phyloP scores from a whole-genome alignment of 1,140 invertebrate genomes.

The Anoplolepis gracilipes region DNA sequence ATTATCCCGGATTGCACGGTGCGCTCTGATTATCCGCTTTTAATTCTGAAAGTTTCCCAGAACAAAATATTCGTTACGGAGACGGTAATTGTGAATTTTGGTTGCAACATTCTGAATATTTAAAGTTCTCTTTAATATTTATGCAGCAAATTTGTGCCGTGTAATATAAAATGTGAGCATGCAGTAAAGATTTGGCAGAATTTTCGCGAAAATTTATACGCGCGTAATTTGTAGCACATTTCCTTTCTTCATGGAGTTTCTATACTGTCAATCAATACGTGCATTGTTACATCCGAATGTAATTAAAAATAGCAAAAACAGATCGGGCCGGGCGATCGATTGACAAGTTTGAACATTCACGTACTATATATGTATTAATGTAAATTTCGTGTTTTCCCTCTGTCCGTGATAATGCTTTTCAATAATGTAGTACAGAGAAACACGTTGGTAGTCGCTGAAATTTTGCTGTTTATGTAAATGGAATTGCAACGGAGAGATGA shows the following conservation, averaged over 20 bases:
- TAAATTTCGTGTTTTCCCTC: constrained; percentile 9
- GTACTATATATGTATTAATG: background rate
- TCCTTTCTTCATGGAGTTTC: background rate
- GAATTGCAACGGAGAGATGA: constrained; percentile 52
- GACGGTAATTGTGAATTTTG: constrained; percentile 12
- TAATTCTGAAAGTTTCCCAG: constrained; percentile 4
- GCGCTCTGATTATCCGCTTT: constrained; percentile 33
- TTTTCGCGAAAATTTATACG: constrained; percentile 15
- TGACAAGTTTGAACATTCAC: constrained; percentile 9
- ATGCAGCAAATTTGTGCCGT: background rate
- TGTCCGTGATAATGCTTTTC: constrained; percentile 21
- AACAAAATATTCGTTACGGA: constrained; percentile 18
- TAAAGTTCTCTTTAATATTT: background rate
- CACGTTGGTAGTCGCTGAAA: constrained; percentile 36
- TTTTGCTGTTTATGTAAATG: constrained; percentile 57
- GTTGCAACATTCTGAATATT: constrained; percentile 13
- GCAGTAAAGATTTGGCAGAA: background rate
- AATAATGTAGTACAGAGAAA: constrained; percentile 35
- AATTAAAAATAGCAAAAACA: constrained; percentile 44
- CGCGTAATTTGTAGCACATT: background rate
- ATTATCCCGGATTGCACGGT: constrained; percentile 25
- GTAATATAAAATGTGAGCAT: background rate
- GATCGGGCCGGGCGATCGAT: constrained; percentile 19
- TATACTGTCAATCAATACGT: background rate
- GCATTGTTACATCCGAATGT: background rate